Percentiles rank a stretch among this genome's conserved stretches.
phyloP scores from a whole-genome alignment of 2,113 vertebrate genomes.

The Buteo buteo region DNA sequence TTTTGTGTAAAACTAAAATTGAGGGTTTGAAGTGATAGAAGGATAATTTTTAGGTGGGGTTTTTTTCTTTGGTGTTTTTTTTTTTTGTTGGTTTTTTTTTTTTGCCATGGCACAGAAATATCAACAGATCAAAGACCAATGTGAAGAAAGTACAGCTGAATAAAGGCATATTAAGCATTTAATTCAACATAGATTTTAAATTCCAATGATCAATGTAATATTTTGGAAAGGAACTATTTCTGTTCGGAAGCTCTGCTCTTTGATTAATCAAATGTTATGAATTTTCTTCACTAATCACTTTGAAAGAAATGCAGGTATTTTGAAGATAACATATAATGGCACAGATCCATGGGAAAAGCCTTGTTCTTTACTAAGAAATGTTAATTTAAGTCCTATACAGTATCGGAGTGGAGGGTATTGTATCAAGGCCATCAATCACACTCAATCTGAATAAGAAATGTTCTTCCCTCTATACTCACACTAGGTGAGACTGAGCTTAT shows the following conservation, averaged over 20 bases:
- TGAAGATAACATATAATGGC: background rate
- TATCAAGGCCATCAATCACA: background rate
- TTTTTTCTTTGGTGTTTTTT: background rate
- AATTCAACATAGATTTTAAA: background rate
- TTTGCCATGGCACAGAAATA: background rate
- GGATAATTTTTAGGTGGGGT: background rate
- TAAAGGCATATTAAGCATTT: background rate
- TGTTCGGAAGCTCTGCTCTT: background rate
- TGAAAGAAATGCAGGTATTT: background rate
- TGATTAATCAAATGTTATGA: background rate
- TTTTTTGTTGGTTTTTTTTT: no score
- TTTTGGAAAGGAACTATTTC: background rate
- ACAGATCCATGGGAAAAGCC: background rate
- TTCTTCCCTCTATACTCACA: background rate
- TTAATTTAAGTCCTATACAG: no score
- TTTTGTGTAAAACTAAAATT: background rate
- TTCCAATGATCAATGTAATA: background rate
- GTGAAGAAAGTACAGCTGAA: background rate
- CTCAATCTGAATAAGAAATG: background rate
- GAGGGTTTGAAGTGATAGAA: background rate
- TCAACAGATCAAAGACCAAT: background rate
- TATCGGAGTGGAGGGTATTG: no score
- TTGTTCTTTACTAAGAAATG: background rate
- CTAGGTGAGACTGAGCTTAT: background rate
- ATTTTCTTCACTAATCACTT: background rate